phyloP scores from a whole-genome alignment of 2,888 invertebrate species.

The Dicyrtomina minuta region DNA sequence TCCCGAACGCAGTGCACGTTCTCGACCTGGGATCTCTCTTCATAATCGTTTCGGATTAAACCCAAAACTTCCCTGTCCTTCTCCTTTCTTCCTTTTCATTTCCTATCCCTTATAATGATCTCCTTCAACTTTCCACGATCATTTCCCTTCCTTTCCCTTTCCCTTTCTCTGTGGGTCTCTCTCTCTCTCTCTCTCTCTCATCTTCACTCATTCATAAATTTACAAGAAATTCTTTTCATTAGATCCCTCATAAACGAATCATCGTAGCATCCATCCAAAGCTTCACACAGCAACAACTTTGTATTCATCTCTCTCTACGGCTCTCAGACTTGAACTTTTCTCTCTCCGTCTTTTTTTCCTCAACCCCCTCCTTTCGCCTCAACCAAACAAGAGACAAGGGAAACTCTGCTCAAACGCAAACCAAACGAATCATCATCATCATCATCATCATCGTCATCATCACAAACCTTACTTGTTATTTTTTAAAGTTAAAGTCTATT shows the following conservation, averaged over 20 bases:
- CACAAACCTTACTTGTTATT: neutral
- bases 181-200: neutral
- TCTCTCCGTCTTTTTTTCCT: neutral
- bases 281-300: neutral
- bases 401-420: neutral
- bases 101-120: slow-evolving; percentile 21
- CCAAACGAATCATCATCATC: neutral
- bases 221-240: slow-evolving; percentile 24
- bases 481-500: no score
- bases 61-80: slow-evolving; percentile 15
- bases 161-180: no score
- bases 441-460: neutral
- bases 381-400: no score
- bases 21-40: slow-evolving; percentile 23
- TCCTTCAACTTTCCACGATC: neutral
- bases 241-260: slow-evolving; percentile 16
- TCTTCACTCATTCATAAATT: slow-evolving; percentile 26
- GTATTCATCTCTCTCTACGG: no score
- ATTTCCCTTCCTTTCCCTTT: neutral
- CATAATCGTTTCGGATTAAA: slow-evolving; percentile 30
- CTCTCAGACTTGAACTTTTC: neutral
- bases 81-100: slow-evolving; percentile 4
- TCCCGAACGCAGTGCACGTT: slow-evolving; percentile 12
- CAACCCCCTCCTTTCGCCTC: neutral
- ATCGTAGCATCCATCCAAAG: slow-evolving; percentile 21